Conservation (phyloP, 2,888 invertebrate species). For the Gandaritis pyraliata region DNA sequence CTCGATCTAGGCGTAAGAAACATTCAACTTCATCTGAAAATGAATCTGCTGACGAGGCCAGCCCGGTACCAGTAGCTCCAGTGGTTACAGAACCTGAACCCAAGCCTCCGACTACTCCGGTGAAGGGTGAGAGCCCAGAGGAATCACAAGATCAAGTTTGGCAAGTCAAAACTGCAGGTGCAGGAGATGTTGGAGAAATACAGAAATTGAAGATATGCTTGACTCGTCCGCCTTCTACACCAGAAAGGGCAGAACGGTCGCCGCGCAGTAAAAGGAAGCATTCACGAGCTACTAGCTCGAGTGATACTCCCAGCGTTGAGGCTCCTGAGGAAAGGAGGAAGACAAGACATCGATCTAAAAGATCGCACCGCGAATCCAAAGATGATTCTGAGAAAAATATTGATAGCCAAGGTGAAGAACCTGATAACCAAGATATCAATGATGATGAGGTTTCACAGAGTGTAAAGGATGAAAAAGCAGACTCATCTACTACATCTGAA, state of each 20-base stretch:
- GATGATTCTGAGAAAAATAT: constrained; percentile 65
- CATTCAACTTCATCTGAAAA: constrained; percentile 83
- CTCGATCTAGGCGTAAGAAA: constrained; percentile 82
- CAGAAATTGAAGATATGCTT: constrained; percentile 87
- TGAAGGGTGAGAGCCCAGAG: constrained; percentile 66
- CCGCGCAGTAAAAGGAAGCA: constrained; percentile 81
- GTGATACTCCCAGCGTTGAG: constrained; percentile 75
- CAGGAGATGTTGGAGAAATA: constrained; percentile 83
- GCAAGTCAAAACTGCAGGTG: constrained; percentile 80
- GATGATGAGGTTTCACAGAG: constrained; percentile 58
- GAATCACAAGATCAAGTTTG: constrained; percentile 78
- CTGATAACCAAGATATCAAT: constrained; percentile 42
- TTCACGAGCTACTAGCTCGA: constrained; percentile 77
- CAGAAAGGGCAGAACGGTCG: constrained; percentile 79
- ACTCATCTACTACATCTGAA: constrained; percentile 39
- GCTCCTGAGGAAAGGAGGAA: constrained; percentile 76
- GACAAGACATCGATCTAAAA: constrained; percentile 69
- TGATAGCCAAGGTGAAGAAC: constrained; percentile 66
- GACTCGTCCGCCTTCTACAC: constrained; percentile 83
- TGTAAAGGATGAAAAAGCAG: constrained; percentile 44
- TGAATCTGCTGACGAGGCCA: constrained; percentile 73
- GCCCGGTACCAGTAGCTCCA: constrained; percentile 55
- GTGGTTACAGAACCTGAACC: constrained; percentile 54
- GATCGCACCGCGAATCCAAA: constrained; percentile 64
- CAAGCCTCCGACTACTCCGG: constrained; percentile 59